Evolutionary conservation across 2,797 vertebrate species (phyloP).

Genomic region (Typhlichthys eigenmanni): DNA sequence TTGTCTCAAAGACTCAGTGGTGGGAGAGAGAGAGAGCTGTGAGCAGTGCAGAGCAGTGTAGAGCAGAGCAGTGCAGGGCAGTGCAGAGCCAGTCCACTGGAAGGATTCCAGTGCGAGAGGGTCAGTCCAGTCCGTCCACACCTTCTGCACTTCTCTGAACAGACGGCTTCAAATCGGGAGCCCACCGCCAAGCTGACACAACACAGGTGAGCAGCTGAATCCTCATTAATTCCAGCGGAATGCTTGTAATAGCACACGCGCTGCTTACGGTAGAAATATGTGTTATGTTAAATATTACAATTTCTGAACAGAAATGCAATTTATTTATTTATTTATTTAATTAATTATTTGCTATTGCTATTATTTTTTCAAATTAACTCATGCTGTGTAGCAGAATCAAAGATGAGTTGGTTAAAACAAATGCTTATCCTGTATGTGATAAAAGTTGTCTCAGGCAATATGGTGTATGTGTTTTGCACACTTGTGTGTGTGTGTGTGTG

Average conservation of each 20-base stretch:
- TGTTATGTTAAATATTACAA: neutral
- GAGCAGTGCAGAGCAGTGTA: conserved; percentile 23
- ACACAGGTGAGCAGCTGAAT: conserved; percentile 64
- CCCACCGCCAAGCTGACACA: conserved; percentile 44
- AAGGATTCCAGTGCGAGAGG: conserved; percentile 55
- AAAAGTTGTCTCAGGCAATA: conserved; percentile 39
- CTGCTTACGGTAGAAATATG: conserved; percentile 4
- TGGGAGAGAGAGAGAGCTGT: conserved; percentile 27
- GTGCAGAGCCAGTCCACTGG: conserved; percentile 38
- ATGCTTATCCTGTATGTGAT: neutral
- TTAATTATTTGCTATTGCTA: neutral
- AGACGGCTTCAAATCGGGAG: conserved; percentile 34
- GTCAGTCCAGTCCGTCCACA: conserved; percentile 40
- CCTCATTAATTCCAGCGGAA: conserved; percentile 14
- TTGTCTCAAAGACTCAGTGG: conserved; percentile 51
- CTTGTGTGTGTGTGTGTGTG: neutral
- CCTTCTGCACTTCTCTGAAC: conserved; percentile 30
- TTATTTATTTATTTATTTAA: neutral
- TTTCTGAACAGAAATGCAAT: neutral
- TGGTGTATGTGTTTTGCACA: conserved; percentile 25
- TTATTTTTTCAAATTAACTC: conserved; percentile 1
- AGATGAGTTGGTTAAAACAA: conserved; percentile 1
- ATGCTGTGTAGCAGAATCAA: neutral
- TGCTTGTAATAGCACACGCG: neutral
- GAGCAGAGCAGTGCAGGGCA: conserved; percentile 10